Percentiles rank a stretch among this genome's conserved stretches.
Conservation (phyloP, 1,140 invertebrate genomes). For the Triops longicaudatus region DNA sequence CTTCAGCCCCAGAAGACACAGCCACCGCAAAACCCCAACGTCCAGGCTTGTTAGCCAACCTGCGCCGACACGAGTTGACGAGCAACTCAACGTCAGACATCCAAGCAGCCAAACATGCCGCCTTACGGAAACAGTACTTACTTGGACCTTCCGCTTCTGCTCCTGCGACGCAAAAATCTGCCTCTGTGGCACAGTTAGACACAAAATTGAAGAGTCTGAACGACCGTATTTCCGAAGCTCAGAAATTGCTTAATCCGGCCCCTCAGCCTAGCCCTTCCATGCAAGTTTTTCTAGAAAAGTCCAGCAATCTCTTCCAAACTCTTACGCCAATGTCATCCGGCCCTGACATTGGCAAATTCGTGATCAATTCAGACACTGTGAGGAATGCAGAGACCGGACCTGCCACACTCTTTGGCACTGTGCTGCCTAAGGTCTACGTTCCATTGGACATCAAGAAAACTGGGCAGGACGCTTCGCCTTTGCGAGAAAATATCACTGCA, state of each 20-base stretch:
- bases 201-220: conserved; percentile 71
- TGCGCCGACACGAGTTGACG: conserved; percentile 22
- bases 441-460: conserved; percentile 18
- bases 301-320: conserved; percentile 39
- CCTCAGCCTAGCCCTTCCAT: conserved; percentile 62
- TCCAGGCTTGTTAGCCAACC: conserved; percentile 21
- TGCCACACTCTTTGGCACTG: background rate
- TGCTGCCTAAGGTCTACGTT: background rate
- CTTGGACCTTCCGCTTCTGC: conserved; percentile 37
- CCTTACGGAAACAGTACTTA: conserved; percentile 73
- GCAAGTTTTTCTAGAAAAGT: conserved; percentile 57
- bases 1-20: background rate
- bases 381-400: conserved; percentile 22
- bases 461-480: background rate
- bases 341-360: conserved; percentile 22
- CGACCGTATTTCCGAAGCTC: conserved; percentile 76
- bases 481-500: background rate
- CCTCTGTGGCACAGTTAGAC: conserved; percentile 73
- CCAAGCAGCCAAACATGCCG: conserved; percentile 64
- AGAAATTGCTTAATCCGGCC: conserved; percentile 74
- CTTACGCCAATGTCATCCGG: conserved; percentile 13
- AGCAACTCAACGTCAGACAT: conserved; percentile 21
- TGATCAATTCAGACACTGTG: conserved; percentile 25
- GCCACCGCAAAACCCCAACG: background rate
- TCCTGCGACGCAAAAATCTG: conserved; percentile 56